Evolutionary conservation across 2,888 invertebrate species (phyloP), one percentile per base, ranked within the genome.

Genomic region (Epistrophe grossulariae): DNA sequence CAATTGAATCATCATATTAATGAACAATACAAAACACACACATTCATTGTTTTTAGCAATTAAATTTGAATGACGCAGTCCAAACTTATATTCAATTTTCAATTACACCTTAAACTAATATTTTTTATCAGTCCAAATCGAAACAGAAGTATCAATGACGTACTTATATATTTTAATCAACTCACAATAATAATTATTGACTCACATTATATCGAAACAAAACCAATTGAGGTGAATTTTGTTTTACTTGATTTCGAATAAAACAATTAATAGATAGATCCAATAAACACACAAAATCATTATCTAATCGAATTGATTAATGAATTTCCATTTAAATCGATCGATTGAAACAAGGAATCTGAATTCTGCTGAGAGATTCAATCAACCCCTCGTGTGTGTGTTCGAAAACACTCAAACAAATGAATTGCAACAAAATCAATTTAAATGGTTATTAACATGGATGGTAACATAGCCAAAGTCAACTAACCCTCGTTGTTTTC

Each of bases 261-360:
- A 17, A 68, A 66, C 52, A n/a, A 28, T 68, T 50, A 68, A 68
- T 38, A 68, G 50, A 68, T 45, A 45, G 59, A 68, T 35, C 28
- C 40, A 31, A 52, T 19, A 19, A 40, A 71, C 24, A 66, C 59
- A 72, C 24, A 31, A 66, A 43, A 55, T 64, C 57, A 59, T 62
- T 82, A 85, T 85, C 85, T 85, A 78, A 85, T 85, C 82, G 40
- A n/a, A 57, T 24, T 31, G n/a, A 38, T 85, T 70, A 85, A 78
- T 85, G 78, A 81, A 78, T 70, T 73, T 43, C 59, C 57, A 73
- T 70, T 74, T 71, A 62, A 73, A 64, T 74, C 73, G 73, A 81
- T 81, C 77, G 85, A 70, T 66, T 78, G 24, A 71, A 48, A 73
- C 43, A 62, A 50, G 35, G 59, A 74, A 64, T 35, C 11, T 24